These are phyloP conservation scores for Arctia plantaginis DNA, from an alignment of 2,888 invertebrate species.

Conservation along the genomic window DNA sequence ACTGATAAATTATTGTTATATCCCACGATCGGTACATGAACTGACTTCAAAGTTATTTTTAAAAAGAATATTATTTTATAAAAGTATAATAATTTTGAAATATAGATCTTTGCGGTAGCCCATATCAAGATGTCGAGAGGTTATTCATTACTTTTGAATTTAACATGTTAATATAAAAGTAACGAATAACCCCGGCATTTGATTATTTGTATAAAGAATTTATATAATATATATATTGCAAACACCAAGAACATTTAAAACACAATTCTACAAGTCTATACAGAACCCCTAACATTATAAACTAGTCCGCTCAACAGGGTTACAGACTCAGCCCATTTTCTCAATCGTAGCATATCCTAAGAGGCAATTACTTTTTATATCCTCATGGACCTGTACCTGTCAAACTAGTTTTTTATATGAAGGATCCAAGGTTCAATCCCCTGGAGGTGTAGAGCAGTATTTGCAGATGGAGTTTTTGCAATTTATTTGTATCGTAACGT, in stretches of 20 bases:
- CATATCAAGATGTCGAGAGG: too few relatives aligned
- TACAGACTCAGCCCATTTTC: slow-evolving; percentile 20
- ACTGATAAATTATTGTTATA: too few relatives aligned
- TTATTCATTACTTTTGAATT: too few relatives aligned
- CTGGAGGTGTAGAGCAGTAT: slow-evolving; percentile 32
- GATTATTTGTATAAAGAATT: too few relatives aligned
- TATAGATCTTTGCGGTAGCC: too few relatives aligned
- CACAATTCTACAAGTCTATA: background rate
- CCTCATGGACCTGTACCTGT: slow-evolving; percentile 25
- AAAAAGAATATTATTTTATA: too few relatives aligned
- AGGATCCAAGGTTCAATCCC: slow-evolving; percentile 46
- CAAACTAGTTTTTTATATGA: slow-evolving; percentile 46
- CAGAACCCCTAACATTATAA: slow-evolving; percentile 27
- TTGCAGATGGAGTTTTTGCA: slow-evolving; percentile 36
- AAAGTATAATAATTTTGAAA: too few relatives aligned
- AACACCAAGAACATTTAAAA: background rate
- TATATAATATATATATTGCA: too few relatives aligned
- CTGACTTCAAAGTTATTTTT: too few relatives aligned
- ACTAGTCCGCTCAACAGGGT: slow-evolving; percentile 2
- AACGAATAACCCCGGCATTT: too few relatives aligned
- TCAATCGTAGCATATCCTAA: slow-evolving; percentile 28
- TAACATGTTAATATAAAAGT: too few relatives aligned
- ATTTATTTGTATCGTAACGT: slow-evolving; percentile 38
- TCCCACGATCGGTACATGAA: too few relatives aligned
- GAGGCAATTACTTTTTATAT: slow-evolving; percentile 32